phyloP scores from a whole-genome alignment of 2,888 invertebrate genomes.

The Habrosyne pyritoides region DNA sequence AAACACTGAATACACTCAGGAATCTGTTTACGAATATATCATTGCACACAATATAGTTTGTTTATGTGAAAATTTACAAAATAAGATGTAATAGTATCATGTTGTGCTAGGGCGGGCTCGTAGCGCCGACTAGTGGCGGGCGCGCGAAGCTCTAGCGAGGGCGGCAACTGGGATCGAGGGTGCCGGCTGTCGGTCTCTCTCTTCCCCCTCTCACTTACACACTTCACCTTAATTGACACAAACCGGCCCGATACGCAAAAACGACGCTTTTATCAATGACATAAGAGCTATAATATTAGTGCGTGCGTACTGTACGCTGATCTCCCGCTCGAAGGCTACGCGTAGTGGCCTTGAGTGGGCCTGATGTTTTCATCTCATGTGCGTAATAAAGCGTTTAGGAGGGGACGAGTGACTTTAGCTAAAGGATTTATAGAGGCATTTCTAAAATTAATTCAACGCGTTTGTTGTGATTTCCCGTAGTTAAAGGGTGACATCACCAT shows the following conservation, averaged over 20 bases:
- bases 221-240: slow-evolving; percentile 59
- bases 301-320: slow-evolving; percentile 32
- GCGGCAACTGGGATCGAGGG: slow-evolving; percentile 52
- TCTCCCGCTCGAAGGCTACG: slow-evolving; percentile 50
- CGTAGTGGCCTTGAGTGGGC: slow-evolving; percentile 76
- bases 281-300: slow-evolving; percentile 69
- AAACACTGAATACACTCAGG: slow-evolving; percentile 42
- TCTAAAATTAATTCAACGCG: slow-evolving; percentile 74
- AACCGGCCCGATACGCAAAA: slow-evolving; percentile 71
- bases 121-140: slow-evolving; percentile 78
- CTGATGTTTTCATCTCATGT: slow-evolving; percentile 80
- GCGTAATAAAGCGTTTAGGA: slow-evolving; percentile 81
- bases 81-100: slow-evolving; percentile 61
- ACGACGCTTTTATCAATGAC: slow-evolving; percentile 79
- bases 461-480: slow-evolving; percentile 55
- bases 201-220: slow-evolving; percentile 65
- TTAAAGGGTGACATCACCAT: slow-evolving; percentile 38
- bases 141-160: slow-evolving; percentile 55
- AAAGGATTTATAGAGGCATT: slow-evolving; percentile 78
- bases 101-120: slow-evolving; percentile 73
- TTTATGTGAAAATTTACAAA: slow-evolving; percentile 71
- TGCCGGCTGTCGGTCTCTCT: slow-evolving; percentile 26
- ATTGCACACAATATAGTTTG: slow-evolving; percentile 66
- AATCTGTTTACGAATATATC: slow-evolving; percentile 34
- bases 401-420: slow-evolving; percentile 75